These are phyloP conservation scores for Zoanthus sociatus DNA, from an alignment of 92 coral and sea anemone species.

Conservation along the genomic window DNA sequence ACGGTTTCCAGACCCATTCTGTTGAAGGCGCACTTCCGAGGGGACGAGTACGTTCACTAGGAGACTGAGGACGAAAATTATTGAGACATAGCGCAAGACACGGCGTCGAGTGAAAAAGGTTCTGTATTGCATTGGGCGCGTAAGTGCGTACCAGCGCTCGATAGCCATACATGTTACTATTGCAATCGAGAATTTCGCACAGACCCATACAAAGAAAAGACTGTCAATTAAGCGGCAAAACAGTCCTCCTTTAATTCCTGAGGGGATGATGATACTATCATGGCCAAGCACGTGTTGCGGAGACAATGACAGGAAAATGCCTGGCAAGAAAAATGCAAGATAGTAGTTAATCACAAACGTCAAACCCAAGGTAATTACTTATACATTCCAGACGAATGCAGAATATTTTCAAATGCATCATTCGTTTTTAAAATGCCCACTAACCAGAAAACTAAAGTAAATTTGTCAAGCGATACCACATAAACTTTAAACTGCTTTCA, in stretches of 20 bases:
- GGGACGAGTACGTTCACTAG: constrained; percentile 17
- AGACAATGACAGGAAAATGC: constrained; percentile 16
- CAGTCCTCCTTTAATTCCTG: constrained; percentile 5
- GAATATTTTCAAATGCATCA: no score
- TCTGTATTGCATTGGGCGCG: constrained; percentile 14
- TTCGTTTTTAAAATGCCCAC: no score
- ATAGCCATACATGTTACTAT: constrained; percentile 38
- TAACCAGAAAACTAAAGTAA: no score
- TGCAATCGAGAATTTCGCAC: constrained; percentile 32
- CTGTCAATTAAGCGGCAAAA: constrained; percentile 34
- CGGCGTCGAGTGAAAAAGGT: not conserved
- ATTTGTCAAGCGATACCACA: no score
- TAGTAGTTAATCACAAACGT: not conserved
- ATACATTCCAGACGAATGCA: no score
- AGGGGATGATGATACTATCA: not conserved
- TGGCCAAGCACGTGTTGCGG: constrained; percentile 26
- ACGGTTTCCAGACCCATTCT: not conserved
- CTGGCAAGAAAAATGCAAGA: not conserved
- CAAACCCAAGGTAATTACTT: no score
- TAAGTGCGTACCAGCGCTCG: constrained; percentile 34
- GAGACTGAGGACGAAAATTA: not conserved
- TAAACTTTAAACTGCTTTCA: no score
- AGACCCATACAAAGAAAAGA: constrained; percentile 16
- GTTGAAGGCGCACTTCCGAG: not conserved
- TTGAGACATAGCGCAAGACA: constrained; percentile 5